Base-by-base conservation (phyloP, 1,140 invertebrate species). In the Mamestra configurata region DNA sequence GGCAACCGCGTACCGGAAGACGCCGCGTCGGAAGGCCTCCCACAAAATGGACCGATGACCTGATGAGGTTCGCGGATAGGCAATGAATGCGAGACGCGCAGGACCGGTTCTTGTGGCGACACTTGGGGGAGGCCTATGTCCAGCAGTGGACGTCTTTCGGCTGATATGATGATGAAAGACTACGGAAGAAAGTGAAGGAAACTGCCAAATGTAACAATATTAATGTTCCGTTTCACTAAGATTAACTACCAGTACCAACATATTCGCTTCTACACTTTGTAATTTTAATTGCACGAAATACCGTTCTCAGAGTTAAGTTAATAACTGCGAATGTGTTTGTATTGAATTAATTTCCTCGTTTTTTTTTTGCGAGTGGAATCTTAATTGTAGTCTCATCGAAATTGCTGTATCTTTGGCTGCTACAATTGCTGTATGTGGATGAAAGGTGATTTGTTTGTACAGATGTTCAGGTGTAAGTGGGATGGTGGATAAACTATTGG, bases 221-320 rank as follows among this genome's bases (percentile, higher is more conserved):
- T 27, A 70, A 46, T 46, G 64, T 46, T 35, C 35, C 11, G 40
- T 49, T 70, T 70, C 66, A 22, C 66, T 6, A 15, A 70, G 20
- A 70, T 46, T 70, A 13, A 70, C 22, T 37, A n/a, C 6, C 40
- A 13, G 55, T 55, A n/a, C 6, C 66, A 13, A 40, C 40, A 20
- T 20, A 61, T n/a, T 49, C 57, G 43, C 43, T n/a, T n/a, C 13
- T 46, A 46, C 57, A 49, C 24, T 46, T 61, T 49, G 73, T 76
- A 64, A 64, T 76, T 40, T 76, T 76, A 76, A 76, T 76, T 76
- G 57, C 57, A 76, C 24, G 73, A 76, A 76, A 76, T 76, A 64
- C 73, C 73, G 57, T 73, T 57, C 57, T 31, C 22, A 49, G 10
- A 46, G 35, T 43, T 61, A 64, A 27, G 7, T 51, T 49, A 40